A percentile compares a stretch with the other conserved stretches of the same genome.
phyloP scores from a whole-genome alignment of 2,888 invertebrate genomes.

The Vandiemenella viatica region DNA sequence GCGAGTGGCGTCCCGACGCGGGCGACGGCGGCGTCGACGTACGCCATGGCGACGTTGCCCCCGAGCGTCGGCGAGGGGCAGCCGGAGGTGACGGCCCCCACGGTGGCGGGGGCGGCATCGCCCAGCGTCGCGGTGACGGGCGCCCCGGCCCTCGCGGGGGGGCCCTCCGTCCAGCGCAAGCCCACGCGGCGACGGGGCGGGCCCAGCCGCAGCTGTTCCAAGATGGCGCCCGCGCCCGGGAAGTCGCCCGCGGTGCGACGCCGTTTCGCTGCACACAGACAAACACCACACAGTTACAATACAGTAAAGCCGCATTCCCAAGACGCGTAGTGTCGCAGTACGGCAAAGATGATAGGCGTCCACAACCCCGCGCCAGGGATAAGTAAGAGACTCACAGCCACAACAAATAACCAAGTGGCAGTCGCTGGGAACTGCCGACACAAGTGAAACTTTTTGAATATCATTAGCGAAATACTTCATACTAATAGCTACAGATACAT shows the following conservation, averaged over 20 bases:
- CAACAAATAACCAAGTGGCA: too few species aligned
- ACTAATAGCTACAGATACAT: too few species aligned
- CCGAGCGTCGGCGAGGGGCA: slow-evolving; percentile 86
- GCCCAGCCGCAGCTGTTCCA: slow-evolving; percentile 65
- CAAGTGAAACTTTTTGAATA: too few species aligned
- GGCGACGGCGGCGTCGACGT: slow-evolving; percentile 51
- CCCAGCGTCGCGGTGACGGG: too few species aligned
- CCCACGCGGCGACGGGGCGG: slow-evolving; percentile 62
- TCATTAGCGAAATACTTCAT: too few species aligned
- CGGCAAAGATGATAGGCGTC: too few species aligned
- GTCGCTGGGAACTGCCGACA: too few species aligned
- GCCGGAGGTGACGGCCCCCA: slow-evolving; percentile 86
- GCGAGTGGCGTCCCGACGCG: slow-evolving; percentile 55
- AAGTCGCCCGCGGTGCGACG: slow-evolving; percentile 64
- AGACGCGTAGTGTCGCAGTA: too few species aligned
- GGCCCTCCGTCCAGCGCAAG: slow-evolving; percentile 55
- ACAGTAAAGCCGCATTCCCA: too few species aligned
- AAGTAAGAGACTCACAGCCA: too few species aligned
- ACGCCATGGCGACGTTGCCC: slow-evolving; percentile 88
- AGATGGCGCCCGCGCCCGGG: slow-evolving; percentile 68
- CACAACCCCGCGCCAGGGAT: too few species aligned
- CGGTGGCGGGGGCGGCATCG: slow-evolving; percentile 32
- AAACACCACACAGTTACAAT: too few species aligned
- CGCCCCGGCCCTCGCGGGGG: slow-evolving; percentile 66
- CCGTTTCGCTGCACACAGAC: slow-evolving; percentile 39